phyloP scores from a whole-genome alignment of 1,140 invertebrate species.

The Trichonephila inaurata region DNA sequence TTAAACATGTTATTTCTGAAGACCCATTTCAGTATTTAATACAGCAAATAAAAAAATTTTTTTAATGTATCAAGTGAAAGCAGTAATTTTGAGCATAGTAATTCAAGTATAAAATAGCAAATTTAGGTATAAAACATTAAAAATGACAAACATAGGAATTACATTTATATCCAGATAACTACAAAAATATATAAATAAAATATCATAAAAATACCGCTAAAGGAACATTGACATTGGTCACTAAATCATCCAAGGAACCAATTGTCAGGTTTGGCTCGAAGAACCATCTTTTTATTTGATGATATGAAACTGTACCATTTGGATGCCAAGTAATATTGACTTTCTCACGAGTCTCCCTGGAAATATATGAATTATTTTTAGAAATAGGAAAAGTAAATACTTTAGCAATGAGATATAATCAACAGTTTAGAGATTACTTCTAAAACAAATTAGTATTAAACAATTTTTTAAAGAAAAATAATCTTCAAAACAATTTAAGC shows the following conservation, averaged over 20 bases:
- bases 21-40: too few relatives aligned
- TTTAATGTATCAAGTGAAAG: too few relatives aligned
- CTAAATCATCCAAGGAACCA: slow-evolving; percentile 78
- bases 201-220: slow-evolving; percentile 78
- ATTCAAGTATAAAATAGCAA: too few relatives aligned
- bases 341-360: slow-evolving; percentile 80
- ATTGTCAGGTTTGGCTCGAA: slow-evolving; percentile 78
- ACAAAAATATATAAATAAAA: neutral
- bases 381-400: neutral
- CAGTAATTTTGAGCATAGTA: too few relatives aligned
- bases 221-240: slow-evolving; percentile 80
- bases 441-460: too few relatives aligned
- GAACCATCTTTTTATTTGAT: slow-evolving; percentile 78
- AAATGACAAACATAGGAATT: too few relatives aligned
- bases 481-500: too few relatives aligned
- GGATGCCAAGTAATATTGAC: slow-evolving; percentile 79
- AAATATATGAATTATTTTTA: slow-evolving; percentile 24
- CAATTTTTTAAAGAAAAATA: too few relatives aligned
- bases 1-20: too few relatives aligned
- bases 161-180: neutral
- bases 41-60: too few relatives aligned
- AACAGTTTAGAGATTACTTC: too few relatives aligned
- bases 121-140: too few relatives aligned
- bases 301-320: slow-evolving; percentile 80
- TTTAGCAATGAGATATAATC: neutral